phyloP scores from a whole-genome alignment of 2,888 invertebrate genomes.

The Caenorhabditis imperialis region DNA sequence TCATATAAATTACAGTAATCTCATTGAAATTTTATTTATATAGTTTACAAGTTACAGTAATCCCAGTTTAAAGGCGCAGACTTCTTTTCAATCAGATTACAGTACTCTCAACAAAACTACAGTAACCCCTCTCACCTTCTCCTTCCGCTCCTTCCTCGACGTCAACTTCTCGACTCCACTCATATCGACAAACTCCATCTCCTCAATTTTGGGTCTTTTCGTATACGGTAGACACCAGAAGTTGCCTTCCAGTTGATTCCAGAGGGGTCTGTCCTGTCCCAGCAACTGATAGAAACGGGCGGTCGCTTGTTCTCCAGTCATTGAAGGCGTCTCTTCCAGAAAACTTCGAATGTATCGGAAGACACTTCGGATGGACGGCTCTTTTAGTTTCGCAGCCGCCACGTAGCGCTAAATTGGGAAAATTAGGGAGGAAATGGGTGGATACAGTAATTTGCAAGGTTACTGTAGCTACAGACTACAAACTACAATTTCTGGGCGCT shows the following conservation, averaged over 20 bases:
- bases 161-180: conserved; percentile 1
- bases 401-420: conserved; percentile 40
- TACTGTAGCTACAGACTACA: no score
- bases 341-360: conserved; percentile 26
- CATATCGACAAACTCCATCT: conserved; percentile 44
- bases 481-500: no score
- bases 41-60: no score
- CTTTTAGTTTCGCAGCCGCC: conserved; percentile 13
- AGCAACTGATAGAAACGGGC: conserved; percentile 19
- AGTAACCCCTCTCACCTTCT: not conserved
- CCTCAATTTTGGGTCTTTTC: conserved; percentile 13
- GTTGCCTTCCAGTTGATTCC: conserved; percentile 28
- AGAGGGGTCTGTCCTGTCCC: conserved; percentile 47
- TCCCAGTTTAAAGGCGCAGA: no score
- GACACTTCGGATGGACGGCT: conserved; percentile 14
- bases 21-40: no score
- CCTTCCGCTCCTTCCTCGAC: not conserved
- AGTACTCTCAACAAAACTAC: no score
- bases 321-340: conserved; percentile 1
- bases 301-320: conserved; percentile 21
- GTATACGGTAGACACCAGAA: conserved; percentile 25
- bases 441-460: no score
- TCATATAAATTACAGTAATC: no score
- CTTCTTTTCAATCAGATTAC: no score
- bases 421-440: no score